These are phyloP conservation scores for Coelinius sp. DNA, from an alignment of 2,888 invertebrate species.

Conservation along the genomic window DNA sequence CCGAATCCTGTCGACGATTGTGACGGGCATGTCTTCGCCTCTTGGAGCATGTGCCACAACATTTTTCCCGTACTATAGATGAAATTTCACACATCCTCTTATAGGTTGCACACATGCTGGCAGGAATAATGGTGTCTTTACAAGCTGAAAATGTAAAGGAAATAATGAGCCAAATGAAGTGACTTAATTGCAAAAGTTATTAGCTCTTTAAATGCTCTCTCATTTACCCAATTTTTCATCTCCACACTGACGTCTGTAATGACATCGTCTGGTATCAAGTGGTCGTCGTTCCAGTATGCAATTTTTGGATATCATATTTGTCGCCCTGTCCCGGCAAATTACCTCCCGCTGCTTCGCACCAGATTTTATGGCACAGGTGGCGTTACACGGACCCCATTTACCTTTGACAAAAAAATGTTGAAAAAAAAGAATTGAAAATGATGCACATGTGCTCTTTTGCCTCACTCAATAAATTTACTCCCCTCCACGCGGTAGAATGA, in stretches of 20 bases:
- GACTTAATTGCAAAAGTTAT: conserved; percentile 30
- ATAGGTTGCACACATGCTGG: conserved; percentile 60
- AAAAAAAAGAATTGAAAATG: conserved; percentile 4
- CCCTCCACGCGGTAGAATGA: not conserved
- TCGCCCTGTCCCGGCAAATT: conserved; percentile 60
- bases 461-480: not conserved
- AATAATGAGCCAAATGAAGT: conserved; percentile 6
- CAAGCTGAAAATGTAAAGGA: conserved; percentile 51
- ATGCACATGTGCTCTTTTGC: not conserved
- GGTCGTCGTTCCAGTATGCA: conserved; percentile 60
- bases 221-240: conserved; percentile 59
- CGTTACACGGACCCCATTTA: conserved; percentile 63
- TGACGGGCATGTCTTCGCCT: conserved; percentile 57
- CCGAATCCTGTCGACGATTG: conserved; percentile 50
- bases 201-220: conserved; percentile 28
- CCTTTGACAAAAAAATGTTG: conserved; percentile 48
- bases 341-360: conserved; percentile 61
- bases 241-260: conserved; percentile 59
- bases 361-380: conserved; percentile 58
- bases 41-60: conserved; percentile 63
- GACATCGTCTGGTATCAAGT: conserved; percentile 60
- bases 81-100: conserved; percentile 62
- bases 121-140: conserved; percentile 59
- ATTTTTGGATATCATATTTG: conserved; percentile 57
- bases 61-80: conserved; percentile 59